These are phyloP conservation scores for Poeciliopsis paucimaculata DNA, from an alignment of 2,797 vertebrate species.

Conservation along the genomic window DNA sequence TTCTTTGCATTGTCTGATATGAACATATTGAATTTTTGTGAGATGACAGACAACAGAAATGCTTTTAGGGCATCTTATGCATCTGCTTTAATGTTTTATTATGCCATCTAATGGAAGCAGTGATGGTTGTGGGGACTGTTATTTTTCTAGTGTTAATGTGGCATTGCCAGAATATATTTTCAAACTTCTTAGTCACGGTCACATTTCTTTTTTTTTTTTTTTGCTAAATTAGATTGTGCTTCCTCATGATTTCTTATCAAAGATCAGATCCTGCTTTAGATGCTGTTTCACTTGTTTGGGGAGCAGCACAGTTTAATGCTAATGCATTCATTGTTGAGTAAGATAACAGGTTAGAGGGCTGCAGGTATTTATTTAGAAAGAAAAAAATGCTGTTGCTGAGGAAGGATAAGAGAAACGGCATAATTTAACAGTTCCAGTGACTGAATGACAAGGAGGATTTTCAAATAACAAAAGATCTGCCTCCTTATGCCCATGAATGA, in stretches of 20 bases:
- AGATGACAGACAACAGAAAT: background rate
- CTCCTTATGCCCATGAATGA: background rate
- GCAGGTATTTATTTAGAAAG: background rate
- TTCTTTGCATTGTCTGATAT: background rate
- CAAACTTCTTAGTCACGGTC: background rate
- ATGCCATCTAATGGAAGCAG: background rate
- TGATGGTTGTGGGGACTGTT: background rate
- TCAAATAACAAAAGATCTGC: background rate
- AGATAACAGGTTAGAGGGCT: background rate
- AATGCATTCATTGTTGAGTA: slow-evolving; percentile 8
- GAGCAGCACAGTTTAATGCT: slow-evolving; percentile 4
- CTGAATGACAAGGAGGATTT: background rate
- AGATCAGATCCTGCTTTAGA: slow-evolving; percentile 14
- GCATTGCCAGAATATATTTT: background rate
- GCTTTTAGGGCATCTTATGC: background rate
- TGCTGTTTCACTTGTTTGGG: background rate
- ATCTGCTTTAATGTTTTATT: background rate
- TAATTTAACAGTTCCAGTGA: background rate
- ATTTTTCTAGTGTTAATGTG: background rate
- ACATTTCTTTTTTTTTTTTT: slow-evolving; percentile 5
- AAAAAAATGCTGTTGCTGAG: background rate
- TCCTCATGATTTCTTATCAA: slow-evolving; percentile 6
- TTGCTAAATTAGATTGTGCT: slow-evolving; percentile 27
- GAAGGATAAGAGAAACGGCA: background rate
- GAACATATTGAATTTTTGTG: background rate